Evolutionary conservation across 2,888 invertebrate species (phyloP), one percentile per base, ranked within the genome.

Genomic region (Coelogynopora nodosa): DNA sequence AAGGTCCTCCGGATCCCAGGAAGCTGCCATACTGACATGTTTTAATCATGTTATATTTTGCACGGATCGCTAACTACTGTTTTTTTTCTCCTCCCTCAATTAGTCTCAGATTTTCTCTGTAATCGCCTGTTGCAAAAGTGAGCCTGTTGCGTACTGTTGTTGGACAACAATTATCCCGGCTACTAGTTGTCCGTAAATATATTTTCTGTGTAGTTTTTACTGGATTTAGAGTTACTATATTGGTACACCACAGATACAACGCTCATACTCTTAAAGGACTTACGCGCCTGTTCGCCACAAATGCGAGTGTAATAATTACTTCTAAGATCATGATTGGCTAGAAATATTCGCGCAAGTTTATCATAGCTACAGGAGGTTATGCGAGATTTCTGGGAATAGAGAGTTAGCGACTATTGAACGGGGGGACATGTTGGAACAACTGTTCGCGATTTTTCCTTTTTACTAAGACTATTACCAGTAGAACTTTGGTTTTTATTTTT

Each of bases 1-100:
- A 74, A 74, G 74, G 74, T 74, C 74, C 74, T 5, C 74, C 74
- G 74, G 74, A 74, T 74, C 74, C 74, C 74, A 74, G 27, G 74
- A 74, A 74, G 27, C 74, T 74, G 27, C 74, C 74, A 26, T 74
- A 74, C 27, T 74, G 74, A 74, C 74, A 74, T 23, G 74, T 74
- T 23, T 74, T 74, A 23, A 74, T 74, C 74, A 74, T 74, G 74
- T 74, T 74, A 10, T 10, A 18, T 49, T 49, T 49, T 10, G 5
- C 49, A 26, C 18, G 2, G 5, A 26, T 23, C 23, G 74, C 2
- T 13, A 13, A 2, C 23, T 74, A 5, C 2, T 74, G 74, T 74
- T 5, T 74, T 74, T 5, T 74, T 5, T 74, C 23, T 74, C 2
- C 74, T 23, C 2, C 27, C 27, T 13, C 74, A 23, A 13, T 74